phyloP scores from a whole-genome alignment of 2,888 invertebrate genomes.

The Scotopteryx bipunctaria region DNA sequence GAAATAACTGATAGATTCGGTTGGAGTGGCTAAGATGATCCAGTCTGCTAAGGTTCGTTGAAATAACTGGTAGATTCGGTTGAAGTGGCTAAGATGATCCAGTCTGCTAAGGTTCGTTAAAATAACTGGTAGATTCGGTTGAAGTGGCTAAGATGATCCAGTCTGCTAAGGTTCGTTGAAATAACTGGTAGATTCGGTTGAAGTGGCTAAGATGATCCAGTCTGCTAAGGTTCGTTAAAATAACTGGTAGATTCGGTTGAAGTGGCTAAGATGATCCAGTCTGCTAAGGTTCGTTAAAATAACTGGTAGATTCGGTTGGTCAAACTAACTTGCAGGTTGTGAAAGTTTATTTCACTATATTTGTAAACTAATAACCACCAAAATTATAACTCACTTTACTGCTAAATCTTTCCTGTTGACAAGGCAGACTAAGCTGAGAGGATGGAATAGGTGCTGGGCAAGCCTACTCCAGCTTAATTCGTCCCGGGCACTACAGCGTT shows the following conservation, averaged over 20 bases:
- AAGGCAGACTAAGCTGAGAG: too few relatives aligned
- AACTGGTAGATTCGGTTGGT: background rate
- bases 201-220: conserved; percentile 99
- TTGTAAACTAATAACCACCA: too few relatives aligned
- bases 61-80: background rate
- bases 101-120: conserved; percentile 89
- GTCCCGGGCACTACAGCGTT: too few relatives aligned
- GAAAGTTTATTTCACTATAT: too few relatives aligned
- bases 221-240: conserved; percentile 88
- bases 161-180: conserved; percentile 88
- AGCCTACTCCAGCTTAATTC: too few relatives aligned
- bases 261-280: conserved; percentile 86
- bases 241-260: background rate
- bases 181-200: conserved; percentile 58
- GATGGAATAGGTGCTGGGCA: too few relatives aligned
- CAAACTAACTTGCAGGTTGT: too few relatives aligned
- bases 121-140: background rate
- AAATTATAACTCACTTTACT: too few relatives aligned
- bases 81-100: conserved; percentile 83
- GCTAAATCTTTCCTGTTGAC: too few relatives aligned
- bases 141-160: conserved; percentile 99
- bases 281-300: conserved; percentile 88
- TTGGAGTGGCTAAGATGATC: conserved; percentile 75
- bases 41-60: conserved; percentile 91
- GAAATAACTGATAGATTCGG: background rate